A percentile compares a stretch with the other conserved stretches of the same genome.
These are phyloP conservation scores for Gymnoscelis rufifasciata DNA, from an alignment of 2,888 invertebrate species.

Conservation along the genomic window DNA sequence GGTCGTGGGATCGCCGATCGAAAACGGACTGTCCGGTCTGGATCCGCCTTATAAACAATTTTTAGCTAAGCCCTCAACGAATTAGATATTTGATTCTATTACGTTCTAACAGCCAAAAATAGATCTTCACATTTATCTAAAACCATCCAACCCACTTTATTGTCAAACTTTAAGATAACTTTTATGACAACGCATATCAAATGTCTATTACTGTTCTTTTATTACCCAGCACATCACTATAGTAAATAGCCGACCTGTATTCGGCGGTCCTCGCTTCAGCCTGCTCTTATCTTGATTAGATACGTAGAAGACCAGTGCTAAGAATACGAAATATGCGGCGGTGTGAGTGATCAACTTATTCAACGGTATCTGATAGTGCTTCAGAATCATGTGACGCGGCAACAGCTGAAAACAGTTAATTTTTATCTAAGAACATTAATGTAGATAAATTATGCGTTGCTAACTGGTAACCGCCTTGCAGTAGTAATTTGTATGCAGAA, in stretches of 20 bases:
- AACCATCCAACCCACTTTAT: too few relatives aligned
- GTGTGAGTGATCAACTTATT: slow-evolving; percentile 85
- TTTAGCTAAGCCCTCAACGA: too few relatives aligned
- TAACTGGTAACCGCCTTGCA: too few relatives aligned
- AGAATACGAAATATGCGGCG: slow-evolving; percentile 83
- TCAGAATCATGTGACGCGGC: slow-evolving; percentile 60
- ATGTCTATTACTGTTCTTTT: neutral
- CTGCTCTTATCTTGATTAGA: slow-evolving; percentile 79
- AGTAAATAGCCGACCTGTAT: slow-evolving; percentile 60
- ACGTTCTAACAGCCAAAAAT: too few relatives aligned
- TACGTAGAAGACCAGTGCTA: slow-evolving; percentile 80
- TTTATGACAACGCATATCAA: neutral
- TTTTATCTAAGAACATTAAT: neutral
- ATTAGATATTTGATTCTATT: too few relatives aligned
- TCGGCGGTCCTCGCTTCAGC: slow-evolving; percentile 79
- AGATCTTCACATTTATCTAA: too few relatives aligned
- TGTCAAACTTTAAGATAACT: too few relatives aligned
- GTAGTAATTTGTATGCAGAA: too few relatives aligned
- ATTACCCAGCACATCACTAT: slow-evolving; percentile 1
- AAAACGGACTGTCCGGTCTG: too few relatives aligned
- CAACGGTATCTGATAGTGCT: slow-evolving; percentile 81
- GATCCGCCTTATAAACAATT: too few relatives aligned
- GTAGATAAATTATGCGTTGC: too few relatives aligned
- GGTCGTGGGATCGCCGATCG: too few relatives aligned
- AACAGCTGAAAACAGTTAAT: slow-evolving; percentile 42